Evolutionary conservation across 2,888 invertebrate species (phyloP).

Genomic region (Athrips mouffetella): DNA sequence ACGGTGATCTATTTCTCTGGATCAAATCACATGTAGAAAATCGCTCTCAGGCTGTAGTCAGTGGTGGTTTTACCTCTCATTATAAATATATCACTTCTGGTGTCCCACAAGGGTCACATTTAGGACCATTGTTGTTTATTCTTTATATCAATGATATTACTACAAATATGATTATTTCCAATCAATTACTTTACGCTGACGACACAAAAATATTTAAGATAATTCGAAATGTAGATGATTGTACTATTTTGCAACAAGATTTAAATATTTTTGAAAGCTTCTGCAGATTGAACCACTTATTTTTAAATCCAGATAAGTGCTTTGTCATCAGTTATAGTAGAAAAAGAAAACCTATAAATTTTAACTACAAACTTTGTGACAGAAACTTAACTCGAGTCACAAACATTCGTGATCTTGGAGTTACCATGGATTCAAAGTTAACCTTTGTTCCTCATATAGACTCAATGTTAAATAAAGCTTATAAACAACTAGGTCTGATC

Average conservation of each 20-base stretch:
- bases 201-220: constrained; percentile 10
- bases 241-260: constrained; percentile 5
- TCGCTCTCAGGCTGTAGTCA: too few species aligned
- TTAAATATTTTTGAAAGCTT: constrained; percentile 1
- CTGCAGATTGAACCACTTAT: constrained; percentile 3
- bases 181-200: too few species aligned
- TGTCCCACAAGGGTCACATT: too few species aligned
- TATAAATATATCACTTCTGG: too few species aligned
- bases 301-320: constrained; percentile 13
- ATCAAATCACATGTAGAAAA: too few species aligned
- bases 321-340: not conserved
- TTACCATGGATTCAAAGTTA: constrained; percentile 5
- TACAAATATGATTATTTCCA: too few species aligned
- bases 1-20: too few species aligned
- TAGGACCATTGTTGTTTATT: too few species aligned
- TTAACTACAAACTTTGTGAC: not conserved
- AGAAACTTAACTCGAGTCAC: not conserved
- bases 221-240: not conserved
- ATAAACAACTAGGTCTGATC: constrained; percentile 2
- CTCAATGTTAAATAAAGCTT: not conserved
- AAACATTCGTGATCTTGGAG: constrained; percentile 2
- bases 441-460: not conserved
- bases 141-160: too few species aligned
- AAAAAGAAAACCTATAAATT: not conserved
- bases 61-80: too few species aligned